phyloP scores from a whole-genome alignment of 2,113 vertebrate species.

The Istiophorus platypterus region DNA sequence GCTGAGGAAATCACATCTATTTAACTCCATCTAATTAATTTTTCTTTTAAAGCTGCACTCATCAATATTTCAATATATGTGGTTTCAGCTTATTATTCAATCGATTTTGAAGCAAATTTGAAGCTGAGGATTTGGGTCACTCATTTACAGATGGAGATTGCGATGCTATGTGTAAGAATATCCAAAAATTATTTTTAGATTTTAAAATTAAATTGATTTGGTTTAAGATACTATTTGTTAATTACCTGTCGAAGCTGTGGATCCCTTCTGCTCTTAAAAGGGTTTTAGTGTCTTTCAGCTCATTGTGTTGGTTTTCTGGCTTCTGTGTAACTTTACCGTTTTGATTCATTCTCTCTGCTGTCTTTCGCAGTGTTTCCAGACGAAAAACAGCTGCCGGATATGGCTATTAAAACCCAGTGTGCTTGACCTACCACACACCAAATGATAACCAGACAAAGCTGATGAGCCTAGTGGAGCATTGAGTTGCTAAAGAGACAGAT shows the following conservation, averaged over 20 bases:
- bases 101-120: background rate
- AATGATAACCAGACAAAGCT: background rate
- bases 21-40: background rate
- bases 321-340: background rate
- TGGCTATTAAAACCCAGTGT: background rate
- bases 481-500: background rate
- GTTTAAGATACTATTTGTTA: background rate
- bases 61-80: background rate
- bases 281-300: background rate
- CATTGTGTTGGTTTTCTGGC: background rate
- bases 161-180: background rate
- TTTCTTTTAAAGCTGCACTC: background rate
- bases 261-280: background rate
- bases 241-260: background rate
- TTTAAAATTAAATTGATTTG: background rate
- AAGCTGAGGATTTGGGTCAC: background rate
- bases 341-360: background rate
- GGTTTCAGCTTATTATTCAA: background rate
- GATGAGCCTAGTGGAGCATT: background rate
- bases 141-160: background rate
- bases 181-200: background rate
- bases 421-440: background rate
- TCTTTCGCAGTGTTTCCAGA: background rate
- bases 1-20: background rate
- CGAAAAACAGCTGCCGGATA: background rate